Conservation (phyloP, 2,797 vertebrate genomes). For the Prionace glauca region DNA sequence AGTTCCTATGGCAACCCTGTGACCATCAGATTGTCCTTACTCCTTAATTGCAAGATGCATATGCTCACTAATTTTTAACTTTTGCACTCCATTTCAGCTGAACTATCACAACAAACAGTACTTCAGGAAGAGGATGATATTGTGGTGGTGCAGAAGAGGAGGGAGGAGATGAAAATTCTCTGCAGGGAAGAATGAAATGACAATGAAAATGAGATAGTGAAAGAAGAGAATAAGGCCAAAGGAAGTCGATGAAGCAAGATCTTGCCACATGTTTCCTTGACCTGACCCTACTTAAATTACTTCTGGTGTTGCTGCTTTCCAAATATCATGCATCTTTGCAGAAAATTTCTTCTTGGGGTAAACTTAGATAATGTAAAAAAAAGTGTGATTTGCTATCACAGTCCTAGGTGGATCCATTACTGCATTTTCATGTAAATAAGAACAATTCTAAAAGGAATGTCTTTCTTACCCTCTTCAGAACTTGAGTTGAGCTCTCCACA, state of each 20-base stretch:
- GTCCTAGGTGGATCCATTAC: not conserved
- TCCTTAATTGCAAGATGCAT: not conserved
- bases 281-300: not conserved
- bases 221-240: not conserved
- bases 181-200: not conserved
- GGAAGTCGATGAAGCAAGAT: not conserved
- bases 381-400: not conserved
- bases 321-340: not conserved
- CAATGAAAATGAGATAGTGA: not conserved
- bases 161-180: not conserved
- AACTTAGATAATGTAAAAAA: not conserved
- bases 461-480: not conserved
- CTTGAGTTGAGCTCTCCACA: not conserved
- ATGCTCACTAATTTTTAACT: not conserved
- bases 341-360: not conserved
- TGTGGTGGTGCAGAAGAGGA: not conserved
- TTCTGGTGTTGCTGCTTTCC: not conserved
- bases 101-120: not conserved
- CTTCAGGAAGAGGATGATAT: not conserved
- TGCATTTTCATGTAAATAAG: too few relatives aligned
- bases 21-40: not conserved
- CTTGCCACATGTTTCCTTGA: not conserved
- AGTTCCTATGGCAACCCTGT: not conserved
- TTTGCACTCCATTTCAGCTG: not conserved
- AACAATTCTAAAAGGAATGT: not conserved